phyloP scores from a whole-genome alignment of 2,797 vertebrate species.

The Myripristis murdjan region DNA sequence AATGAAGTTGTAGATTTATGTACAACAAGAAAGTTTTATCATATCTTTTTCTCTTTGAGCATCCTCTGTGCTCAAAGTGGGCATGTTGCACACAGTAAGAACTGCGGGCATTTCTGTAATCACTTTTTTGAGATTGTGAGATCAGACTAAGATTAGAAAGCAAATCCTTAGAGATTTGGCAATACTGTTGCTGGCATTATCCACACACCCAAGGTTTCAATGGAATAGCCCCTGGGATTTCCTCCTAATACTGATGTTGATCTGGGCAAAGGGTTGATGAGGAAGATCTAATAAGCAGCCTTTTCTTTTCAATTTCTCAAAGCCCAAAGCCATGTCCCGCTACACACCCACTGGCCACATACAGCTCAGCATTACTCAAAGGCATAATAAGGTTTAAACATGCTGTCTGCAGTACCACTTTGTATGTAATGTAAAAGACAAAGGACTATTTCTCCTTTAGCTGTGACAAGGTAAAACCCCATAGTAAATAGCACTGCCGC shows the following conservation, averaged over 20 bases:
- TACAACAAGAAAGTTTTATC: background rate
- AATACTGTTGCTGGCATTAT: slow-evolving; percentile 55
- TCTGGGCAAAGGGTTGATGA: slow-evolving; percentile 66
- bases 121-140: slow-evolving; percentile 53
- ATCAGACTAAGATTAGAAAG: slow-evolving; percentile 72
- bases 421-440: slow-evolving; percentile 2
- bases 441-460: background rate
- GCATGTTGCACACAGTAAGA: slow-evolving; percentile 33
- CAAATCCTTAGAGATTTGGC: slow-evolving; percentile 77
- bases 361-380: slow-evolving; percentile 43
- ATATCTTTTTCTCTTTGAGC: background rate
- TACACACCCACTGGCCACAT: slow-evolving; percentile 25
- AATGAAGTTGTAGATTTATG: background rate
- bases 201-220: slow-evolving; percentile 51
- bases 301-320: slow-evolving; percentile 45
- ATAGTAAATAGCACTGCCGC: too few relatives aligned
- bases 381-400: slow-evolving; percentile 17
- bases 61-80: slow-evolving; percentile 15
- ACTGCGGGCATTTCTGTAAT: slow-evolving; percentile 49
- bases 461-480: background rate
- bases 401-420: slow-evolving; percentile 23
- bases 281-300: slow-evolving; percentile 58
- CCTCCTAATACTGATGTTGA: slow-evolving; percentile 66
- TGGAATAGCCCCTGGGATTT: slow-evolving; percentile 66
- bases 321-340: slow-evolving; percentile 42